A percentile compares a stretch with the other conserved stretches of the same genome.
phyloP scores from a whole-genome alignment of 2,797 vertebrate genomes.

The Lerista edwardsae region DNA sequence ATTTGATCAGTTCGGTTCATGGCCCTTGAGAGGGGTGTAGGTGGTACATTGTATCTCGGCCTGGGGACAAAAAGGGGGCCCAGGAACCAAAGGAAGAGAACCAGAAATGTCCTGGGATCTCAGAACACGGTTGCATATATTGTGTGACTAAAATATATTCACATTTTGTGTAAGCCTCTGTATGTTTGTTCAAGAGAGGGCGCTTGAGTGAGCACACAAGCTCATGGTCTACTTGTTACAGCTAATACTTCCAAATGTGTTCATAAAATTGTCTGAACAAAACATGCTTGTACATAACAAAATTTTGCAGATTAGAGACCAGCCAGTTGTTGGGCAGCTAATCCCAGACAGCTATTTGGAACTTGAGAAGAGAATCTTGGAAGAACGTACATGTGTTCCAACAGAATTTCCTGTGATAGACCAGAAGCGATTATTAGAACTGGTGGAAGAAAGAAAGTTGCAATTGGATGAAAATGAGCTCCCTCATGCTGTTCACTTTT shows the following conservation, averaged over 20 bases:
- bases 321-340: conserved; percentile 93
- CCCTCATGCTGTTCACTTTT: conserved; percentile 91
- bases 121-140: too few species aligned
- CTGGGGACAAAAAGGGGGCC: too few species aligned
- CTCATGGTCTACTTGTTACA: neutral
- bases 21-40: too few species aligned
- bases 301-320: conserved; percentile 88
- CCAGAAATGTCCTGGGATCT: too few species aligned
- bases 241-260: neutral
- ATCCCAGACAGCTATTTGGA: conserved; percentile 96
- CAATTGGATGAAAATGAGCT: conserved; percentile 93
- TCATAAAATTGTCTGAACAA: neutral
- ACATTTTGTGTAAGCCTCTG: too few species aligned
- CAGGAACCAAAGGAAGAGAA: too few species aligned
- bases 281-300: neutral
- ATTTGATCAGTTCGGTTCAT: too few species aligned
- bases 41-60: too few species aligned
- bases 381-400: conserved; percentile 82
- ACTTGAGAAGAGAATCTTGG: conserved; percentile 88
- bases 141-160: too few species aligned
- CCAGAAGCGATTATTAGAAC: conserved; percentile 81
- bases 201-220: neutral
- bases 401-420: conserved; percentile 91
- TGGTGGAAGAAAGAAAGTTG: conserved; percentile 89
- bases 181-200: too few species aligned